Base-by-base conservation (phyloP, 2,113 vertebrate genomes). In the Collichthys lucidus region DNA sequence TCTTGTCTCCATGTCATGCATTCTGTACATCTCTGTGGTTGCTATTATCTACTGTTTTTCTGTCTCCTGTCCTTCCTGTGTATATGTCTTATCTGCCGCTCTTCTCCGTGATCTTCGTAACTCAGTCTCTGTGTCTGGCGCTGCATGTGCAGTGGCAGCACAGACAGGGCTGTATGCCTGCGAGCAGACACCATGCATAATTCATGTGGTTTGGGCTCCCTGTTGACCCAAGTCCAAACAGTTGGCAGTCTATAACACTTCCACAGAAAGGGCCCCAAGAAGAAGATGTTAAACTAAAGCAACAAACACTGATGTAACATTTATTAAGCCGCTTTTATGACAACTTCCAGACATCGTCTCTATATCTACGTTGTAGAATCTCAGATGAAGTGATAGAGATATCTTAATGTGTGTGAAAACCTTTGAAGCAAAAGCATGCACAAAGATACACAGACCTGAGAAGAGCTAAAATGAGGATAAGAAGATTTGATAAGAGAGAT, bases 111-210 rank as follows among this genome's bases (percentile, higher is more conserved):
- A 89, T 88, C 77, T 80, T 73, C 29, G 46, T 74, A 68, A 79
- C 82, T 82, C 78, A 7, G 74, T 16, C 26, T 77, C 56, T 11
- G 11, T 82, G 78, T 56, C 71, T 20, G 31, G 79, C 15, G 12
- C 80, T 79, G 59, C 71, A 71, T 81, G 61, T 87, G 80, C 77
- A 56, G 84, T 80, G 82, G 80, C 85, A 82, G 80, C 88, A 90
- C 91, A 92, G 90, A 90, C 83, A 86, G 82, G 53, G 61, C 90
- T 91, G 93, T 91, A 86, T 92, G 88, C 84, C 86, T 79, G 79
- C 31, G 44, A 87, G 89, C 85, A 82, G 77, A 75, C 82, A 10
- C 22, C 53, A 87, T 95, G 86, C 80, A 94, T 95, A 87, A 94
- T 94, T 92, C 91, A 94, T 91, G 62, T 7, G 6, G 66, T 72